Evolutionary conservation across 1,140 invertebrate genomes (phyloP), one percentile per base, ranked within the genome.

Genomic region (Ceratina australensis): DNA sequence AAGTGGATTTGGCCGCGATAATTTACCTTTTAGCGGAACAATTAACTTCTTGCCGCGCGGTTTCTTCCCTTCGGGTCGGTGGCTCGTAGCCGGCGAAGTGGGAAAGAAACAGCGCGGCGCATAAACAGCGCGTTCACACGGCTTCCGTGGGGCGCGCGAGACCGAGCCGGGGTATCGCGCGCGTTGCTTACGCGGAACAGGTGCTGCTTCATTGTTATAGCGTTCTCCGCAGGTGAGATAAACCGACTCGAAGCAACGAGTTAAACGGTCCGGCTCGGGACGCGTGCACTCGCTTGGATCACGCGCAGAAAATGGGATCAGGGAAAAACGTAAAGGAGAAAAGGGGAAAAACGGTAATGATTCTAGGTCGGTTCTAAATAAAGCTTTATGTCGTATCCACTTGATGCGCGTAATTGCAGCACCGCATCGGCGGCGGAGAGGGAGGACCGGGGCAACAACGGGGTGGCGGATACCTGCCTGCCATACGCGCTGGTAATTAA

Each of bases 401-500:
- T 89, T 86, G 69, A 84, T 86, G 86, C 80, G 76, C 80, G 76
- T 86, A 86, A 85, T 84, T 85, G 82, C 72, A 80, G 65, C 77
- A 77, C 64, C 68, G 82, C 64, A 42, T 42, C 10, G 33, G 33
- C 33, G 33, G 33, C 79, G 42, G 79, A 54, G 56, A 64, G 60
- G 20, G 57, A 33, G 47, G 33, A 28, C 50, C 50, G 65, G 16
- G 65, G 57, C 26, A 49, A 47, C n/a, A 63, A 63, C 65, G 69
- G 77, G 71, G 78, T n/a, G 72, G 79, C 81, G 74, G 82, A 82
- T 82, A 85, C 72, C 80, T 85, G 84, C 80, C 82, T 85, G 84
- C 80, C 82, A 79, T 82, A 84, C 83, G 75, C 82, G 86, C 84
- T 84, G 88, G 89, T 91, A 92, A 91, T 92, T 91, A 91, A 91